Conservation (phyloP, 2,113 vertebrate species). For the Phycodurus eques region DNA sequence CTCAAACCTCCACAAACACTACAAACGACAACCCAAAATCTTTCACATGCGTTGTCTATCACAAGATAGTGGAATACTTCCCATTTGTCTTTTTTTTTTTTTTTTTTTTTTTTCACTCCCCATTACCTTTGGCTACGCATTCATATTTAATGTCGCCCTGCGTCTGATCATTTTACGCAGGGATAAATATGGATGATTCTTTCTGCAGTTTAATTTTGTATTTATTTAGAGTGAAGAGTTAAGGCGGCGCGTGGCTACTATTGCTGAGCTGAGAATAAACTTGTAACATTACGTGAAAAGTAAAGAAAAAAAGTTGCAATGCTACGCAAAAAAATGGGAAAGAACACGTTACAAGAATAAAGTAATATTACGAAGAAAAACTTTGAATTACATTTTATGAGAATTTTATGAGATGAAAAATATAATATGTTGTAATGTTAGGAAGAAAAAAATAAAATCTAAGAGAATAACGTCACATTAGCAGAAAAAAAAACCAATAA, state of each 20-base stretch:
- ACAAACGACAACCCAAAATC: background rate
- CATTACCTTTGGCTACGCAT: conserved; percentile 1
- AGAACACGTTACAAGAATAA: background rate
- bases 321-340: background rate
- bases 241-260: background rate
- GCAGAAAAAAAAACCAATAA: no score
- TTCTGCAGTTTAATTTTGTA: conserved; percentile 12
- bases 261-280: background rate
- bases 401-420: background rate
- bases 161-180: conserved; percentile 4
- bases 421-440: background rate
- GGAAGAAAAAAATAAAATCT: no score
- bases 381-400: background rate
- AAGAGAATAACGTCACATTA: no score
- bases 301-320: background rate
- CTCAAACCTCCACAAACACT: conserved; percentile 11
- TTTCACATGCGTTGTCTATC: background rate
- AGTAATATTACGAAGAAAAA: background rate
- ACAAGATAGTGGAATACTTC: background rate
- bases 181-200: conserved; percentile 9
- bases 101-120: background rate
- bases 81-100: background rate
- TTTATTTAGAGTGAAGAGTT: conserved; percentile 18
- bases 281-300: background rate
- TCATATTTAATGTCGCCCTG: conserved; percentile 1